A percentile compares a stretch with the other conserved stretches of the same genome.
Conservation (phyloP, 2,888 invertebrate genomes). For the Drosophila antonietae region DNA sequence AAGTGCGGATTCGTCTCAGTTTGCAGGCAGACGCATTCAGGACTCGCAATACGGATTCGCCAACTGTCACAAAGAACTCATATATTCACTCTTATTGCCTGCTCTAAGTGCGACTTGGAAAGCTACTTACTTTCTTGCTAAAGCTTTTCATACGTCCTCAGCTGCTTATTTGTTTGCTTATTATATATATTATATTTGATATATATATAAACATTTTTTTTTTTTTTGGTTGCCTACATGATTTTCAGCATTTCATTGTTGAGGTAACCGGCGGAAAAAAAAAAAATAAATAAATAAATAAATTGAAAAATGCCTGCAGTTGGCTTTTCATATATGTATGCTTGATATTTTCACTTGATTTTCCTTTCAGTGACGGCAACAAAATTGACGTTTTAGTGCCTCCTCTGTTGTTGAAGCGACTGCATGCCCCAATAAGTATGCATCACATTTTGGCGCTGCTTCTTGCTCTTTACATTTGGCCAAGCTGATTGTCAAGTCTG, state of each 20-base stretch:
- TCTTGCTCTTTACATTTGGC: neutral
- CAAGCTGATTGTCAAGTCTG: slow-evolving; percentile 50
- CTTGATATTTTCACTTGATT: slow-evolving; percentile 45
- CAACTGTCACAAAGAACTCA: neutral
- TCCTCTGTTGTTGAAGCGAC: slow-evolving; percentile 21
- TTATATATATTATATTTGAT: slow-evolving; percentile 22
- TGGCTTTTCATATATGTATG: slow-evolving; percentile 56
- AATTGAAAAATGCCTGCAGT: slow-evolving; percentile 73
- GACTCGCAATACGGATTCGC: neutral
- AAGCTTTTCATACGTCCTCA: slow-evolving; percentile 20
- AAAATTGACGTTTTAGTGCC: slow-evolving; percentile 42
- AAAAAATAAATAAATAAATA: too few relatives aligned
- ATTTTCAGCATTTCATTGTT: slow-evolving; percentile 40
- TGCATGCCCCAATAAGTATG: slow-evolving; percentile 72
- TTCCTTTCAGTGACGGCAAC: slow-evolving; percentile 16
- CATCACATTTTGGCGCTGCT: slow-evolving; percentile 33
- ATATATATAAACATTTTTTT: neutral
- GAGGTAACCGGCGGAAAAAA: slow-evolving; percentile 38
- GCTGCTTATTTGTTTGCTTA: slow-evolving; percentile 31
- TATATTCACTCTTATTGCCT: neutral
- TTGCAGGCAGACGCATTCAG: neutral
- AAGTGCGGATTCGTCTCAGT: neutral
- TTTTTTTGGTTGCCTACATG: neutral
- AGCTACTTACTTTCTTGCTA: slow-evolving; percentile 19
- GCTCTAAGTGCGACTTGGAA: slow-evolving; percentile 1